Evolutionary conservation across 2,113 vertebrate genomes (phyloP), one percentile per base, ranked within the genome.

Genomic region (Sardina pilchardus): DNA sequence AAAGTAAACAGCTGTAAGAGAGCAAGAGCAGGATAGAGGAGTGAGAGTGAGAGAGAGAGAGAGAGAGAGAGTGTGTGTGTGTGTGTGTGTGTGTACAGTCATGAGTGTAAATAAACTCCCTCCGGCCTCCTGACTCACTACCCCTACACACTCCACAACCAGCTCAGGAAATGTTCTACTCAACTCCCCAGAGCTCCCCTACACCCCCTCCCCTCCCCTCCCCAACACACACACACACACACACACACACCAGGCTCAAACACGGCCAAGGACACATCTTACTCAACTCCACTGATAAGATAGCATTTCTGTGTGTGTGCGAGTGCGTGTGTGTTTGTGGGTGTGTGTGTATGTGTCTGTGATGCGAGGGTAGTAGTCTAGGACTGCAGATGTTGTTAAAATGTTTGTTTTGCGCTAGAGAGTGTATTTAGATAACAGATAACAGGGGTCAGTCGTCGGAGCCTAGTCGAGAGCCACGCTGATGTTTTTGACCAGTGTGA

Each of bases 301-400:
- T 67, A 67, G 71, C 26, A 8, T 71, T 26, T 26, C 0, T 78
- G 71, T 36, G 50, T 36, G 24, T n/a, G 56, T 45, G 36, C 10
- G 34, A 12, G 47, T 21, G 1, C 42, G 45, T n/a, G 39, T 86
- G 19, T 59, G n/a, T 42, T 19, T 47, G 21, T 7, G 48, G 39
- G 53, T 90, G 89, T 90, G 90, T 93, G 89, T 92, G 90, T 75
- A 19, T 75, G 26, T 81, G 88, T 88, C 44, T 21, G 26, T 71
- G 53, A 36, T n/a, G 53, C 63, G 56, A 48, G 85, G 85, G 83
- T 43, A n/a, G 21, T 56, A 43, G 84, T 82, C 90, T 4, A 82
- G 90, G 82, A 78, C 71, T 14, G 16, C 71, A 78, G 71, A 78
- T 78, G 71, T 78, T 78, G 30, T 78, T 78, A 10, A 78, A 78